A percentile compares a stretch with the other conserved stretches of the same genome.
These are phyloP conservation scores for Irena cyanogastra DNA, from an alignment of 2,113 vertebrate species.

Conservation along the genomic window DNA sequence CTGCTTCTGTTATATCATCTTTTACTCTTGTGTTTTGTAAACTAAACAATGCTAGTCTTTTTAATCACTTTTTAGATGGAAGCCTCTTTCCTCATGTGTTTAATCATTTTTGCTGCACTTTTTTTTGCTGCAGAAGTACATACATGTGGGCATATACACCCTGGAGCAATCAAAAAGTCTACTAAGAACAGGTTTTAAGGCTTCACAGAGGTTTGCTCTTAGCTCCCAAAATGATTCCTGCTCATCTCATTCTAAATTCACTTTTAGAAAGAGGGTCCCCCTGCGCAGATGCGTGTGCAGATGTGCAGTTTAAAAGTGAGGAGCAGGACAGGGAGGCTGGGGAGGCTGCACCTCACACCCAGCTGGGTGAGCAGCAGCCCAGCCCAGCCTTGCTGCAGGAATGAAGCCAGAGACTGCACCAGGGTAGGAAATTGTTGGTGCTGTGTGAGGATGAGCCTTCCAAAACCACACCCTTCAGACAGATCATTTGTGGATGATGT, in stretches of 20 bases:
- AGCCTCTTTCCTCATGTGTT: slow-evolving; percentile 43
- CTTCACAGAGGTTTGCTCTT: background rate
- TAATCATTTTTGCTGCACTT: slow-evolving; percentile 28
- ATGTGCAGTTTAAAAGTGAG: background rate
- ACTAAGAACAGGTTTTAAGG: background rate
- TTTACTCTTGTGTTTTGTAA: slow-evolving; percentile 46
- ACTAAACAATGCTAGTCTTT: slow-evolving; percentile 9
- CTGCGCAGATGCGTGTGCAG: background rate
- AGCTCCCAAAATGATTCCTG: background rate
- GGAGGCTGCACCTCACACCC: too few species aligned
- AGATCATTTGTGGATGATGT: background rate
- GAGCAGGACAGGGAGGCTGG: background rate
- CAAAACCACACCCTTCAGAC: background rate
- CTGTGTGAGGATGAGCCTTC: background rate
- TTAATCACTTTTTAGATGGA: slow-evolving; percentile 46
- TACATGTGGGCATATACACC: background rate
- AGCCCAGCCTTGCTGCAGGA: background rate
- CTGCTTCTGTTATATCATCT: background rate
- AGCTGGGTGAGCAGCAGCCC: background rate
- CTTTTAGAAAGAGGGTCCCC: background rate
- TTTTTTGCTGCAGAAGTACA: background rate
- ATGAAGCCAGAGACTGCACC: background rate
- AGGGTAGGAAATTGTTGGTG: background rate
- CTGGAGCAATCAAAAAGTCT: background rate
- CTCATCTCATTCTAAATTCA: background rate